Evolutionary conservation across 2,888 invertebrate genomes (phyloP), one percentile per base, ranked within the genome.

Genomic region (Drosophila koepferae): DNA sequence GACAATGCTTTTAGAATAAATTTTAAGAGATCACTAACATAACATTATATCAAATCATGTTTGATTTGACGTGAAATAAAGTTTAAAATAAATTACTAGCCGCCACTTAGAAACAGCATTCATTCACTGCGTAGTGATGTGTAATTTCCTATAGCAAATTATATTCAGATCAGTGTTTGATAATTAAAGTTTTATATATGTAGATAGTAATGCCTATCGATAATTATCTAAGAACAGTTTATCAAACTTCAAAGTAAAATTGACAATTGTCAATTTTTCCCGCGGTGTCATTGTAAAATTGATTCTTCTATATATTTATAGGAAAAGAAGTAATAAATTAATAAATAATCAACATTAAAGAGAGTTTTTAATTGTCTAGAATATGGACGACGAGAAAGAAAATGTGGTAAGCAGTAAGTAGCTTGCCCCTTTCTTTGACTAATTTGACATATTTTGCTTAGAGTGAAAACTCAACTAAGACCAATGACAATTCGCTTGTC

Each of bases 321-420:
- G 20, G 3, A 1, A 38, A 51, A 23, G 16, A 54, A 14, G 2
- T 18, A 20, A 38, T 53, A 51, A 14, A 18, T 5, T 28, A 20
- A 23, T 23, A 16, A 28, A 40, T 23, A 38, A 0, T 8, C 2
- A 28, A 40, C 0, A 36, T 14, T 3, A 38, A 9, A 23, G 16
- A 36, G 23, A 38, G 14, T 91, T 91, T 91, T 34, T 89, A 9
- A 54, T 14, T 82, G 95, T 94, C 90, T 95, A 95, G 68, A 94
- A 94, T 61, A 94, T 94, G 72, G 96, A 96, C 82, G 95, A 95
- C 59, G 96, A 95, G 67, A 96, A 95, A 72, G 96, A 96, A 77
- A 96, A 96, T 94, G 96, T 96, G 64, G 95, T 95, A 93, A 94
- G 95, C 6, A 63, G 6, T 28, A 16, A 59, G 46, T 1, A 28